phyloP scores from a whole-genome alignment of 1,140 invertebrate genomes.

The Pentalonia nigronervosa region DNA sequence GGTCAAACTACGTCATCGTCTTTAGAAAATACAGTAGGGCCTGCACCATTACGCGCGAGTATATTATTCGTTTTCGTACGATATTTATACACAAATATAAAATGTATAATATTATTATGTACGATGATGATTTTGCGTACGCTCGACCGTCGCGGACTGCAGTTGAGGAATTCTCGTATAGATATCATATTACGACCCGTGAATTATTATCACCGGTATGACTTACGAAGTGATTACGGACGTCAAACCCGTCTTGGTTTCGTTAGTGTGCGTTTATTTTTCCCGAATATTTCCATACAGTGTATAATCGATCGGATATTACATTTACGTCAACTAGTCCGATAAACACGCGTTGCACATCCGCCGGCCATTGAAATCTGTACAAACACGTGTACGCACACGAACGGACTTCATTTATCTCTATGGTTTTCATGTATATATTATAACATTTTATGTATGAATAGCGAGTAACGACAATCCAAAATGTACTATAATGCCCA shows the following conservation, averaged over 20 bases:
- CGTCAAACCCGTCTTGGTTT: slow-evolving; percentile 1
- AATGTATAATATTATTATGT: background rate
- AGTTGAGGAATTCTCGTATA: background rate
- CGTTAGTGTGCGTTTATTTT: background rate
- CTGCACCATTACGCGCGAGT: background rate
- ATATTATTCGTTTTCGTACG: background rate
- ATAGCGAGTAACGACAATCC: background rate
- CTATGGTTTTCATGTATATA: background rate
- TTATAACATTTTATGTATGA: background rate
- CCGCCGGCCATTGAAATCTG: background rate
- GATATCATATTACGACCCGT: background rate
- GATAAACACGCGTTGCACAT: background rate
- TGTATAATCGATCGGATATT: background rate
- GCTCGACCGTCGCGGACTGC: background rate
- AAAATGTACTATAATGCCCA: background rate
- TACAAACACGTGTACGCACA: slow-evolving; percentile 6
- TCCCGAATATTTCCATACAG: background rate
- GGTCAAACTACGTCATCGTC: background rate
- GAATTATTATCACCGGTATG: background rate
- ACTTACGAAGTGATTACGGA: background rate
- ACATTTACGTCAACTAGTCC: background rate
- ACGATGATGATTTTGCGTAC: background rate
- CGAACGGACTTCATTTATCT: background rate
- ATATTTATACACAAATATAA: background rate
- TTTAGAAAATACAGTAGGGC: background rate